Evolutionary conservation across 64 coral and sea anemone genomes (phyloP).

Genomic region (Platygyra sinensis): DNA sequence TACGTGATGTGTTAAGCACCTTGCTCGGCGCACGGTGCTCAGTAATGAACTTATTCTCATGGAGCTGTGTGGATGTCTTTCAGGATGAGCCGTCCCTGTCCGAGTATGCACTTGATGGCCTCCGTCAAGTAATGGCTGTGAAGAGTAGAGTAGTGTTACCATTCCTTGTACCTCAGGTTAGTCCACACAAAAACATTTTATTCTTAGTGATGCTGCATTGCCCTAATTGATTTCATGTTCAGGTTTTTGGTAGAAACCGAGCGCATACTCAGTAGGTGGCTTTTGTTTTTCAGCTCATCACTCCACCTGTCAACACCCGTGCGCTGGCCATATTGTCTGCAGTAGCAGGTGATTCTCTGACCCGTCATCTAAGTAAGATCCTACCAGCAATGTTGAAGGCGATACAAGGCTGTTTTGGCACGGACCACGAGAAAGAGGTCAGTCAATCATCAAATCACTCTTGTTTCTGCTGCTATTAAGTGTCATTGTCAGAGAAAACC

Average conservation of each 20-base stretch:
- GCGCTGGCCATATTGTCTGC: slow-evolving; percentile 90
- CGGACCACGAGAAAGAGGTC: slow-evolving; percentile 75
- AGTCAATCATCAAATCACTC: background rate
- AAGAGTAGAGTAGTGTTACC: slow-evolving; percentile 94
- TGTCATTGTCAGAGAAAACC: no score
- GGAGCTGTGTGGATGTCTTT: background rate
- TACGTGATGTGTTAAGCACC: background rate
- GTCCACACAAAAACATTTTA: background rate
- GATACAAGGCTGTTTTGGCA: slow-evolving; percentile 66
- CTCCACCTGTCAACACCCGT: slow-evolving; percentile 83
- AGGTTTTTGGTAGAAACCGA: background rate
- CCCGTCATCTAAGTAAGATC: slow-evolving; percentile 76
- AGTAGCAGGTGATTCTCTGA: slow-evolving; percentile 87
- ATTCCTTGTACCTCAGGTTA: slow-evolving; percentile 94
- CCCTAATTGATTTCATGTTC: background rate
- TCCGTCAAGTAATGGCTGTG: slow-evolving; percentile 94
- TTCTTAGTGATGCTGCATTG: background rate
- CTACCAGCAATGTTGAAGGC: slow-evolving; percentile 86
- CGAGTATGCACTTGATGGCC: slow-evolving; percentile 90
- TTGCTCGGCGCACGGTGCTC: no score
- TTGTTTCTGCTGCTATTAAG: background rate
- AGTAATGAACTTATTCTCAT: background rate
- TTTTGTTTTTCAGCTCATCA: slow-evolving; percentile 80
- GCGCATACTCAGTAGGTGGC: background rate
- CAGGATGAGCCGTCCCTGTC: slow-evolving; percentile 76